Evolutionary conservation across 1,140 invertebrate genomes (phyloP), one percentile per base, ranked within the genome.

Genomic region (Euwallacea fornicatus): DNA sequence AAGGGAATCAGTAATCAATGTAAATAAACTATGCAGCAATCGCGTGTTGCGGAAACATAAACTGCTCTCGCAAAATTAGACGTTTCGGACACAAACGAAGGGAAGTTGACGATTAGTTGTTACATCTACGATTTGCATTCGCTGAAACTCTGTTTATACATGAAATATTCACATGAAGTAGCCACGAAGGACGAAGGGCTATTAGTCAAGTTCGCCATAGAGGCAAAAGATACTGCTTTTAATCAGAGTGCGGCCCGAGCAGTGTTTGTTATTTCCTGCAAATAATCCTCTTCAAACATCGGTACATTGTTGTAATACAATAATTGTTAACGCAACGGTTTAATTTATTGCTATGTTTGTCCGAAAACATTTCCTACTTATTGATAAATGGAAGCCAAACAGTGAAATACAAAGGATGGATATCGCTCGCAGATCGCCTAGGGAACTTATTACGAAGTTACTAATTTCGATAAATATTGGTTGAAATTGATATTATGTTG

Each of bases 41-140:
- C 42, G 68, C 67, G 67, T 69, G 68, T 15, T 63, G 7, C 7
- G 11, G 13, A 10, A 53, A 62, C 68, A 63, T 69, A 69, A 69
- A 69, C 43, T 63, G 13, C 44, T 69, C 61, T 54, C 61, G 67
- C 68, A 33, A 69, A 69, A 69, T 69, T 69, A 69, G 59, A 69
- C 46, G 67, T 69, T 69, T 62, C 68, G 60, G 60, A 69, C 61
- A 63, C 44, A 63, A 69, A 54, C 67, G 59, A 56, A 55, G 61
- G 68, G 59, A 69, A 69, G 59, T 69, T 69, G 68, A 64, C 68
- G 68, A 69, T 69, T 69, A 63, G 61, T 64, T 69, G 68, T 69
- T 69, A 62, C 58, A 47, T 69, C 59, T 69, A 63, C 59, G 59
- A 69, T 69, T 69, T 69, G 61, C 59, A 63, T 69, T 55, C 55